Percentiles rank a stretch among this genome's conserved stretches.
phyloP scores from a whole-genome alignment of 2,888 invertebrate species.

The Tineola bisselliella region DNA sequence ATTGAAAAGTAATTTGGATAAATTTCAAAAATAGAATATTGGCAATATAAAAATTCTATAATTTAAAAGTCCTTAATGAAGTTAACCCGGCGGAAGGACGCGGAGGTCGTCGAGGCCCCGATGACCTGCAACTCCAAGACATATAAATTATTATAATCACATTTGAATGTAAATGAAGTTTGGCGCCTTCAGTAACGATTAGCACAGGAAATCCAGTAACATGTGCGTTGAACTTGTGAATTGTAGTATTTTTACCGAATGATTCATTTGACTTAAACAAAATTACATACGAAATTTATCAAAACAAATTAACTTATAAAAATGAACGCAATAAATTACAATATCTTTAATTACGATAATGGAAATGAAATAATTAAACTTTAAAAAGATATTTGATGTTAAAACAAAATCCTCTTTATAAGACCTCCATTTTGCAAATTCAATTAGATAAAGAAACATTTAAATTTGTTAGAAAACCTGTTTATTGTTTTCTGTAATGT shows the following conservation, averaged over 20 bases:
- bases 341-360: neutral
- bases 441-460: neutral
- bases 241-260: neutral
- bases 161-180: neutral
- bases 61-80: neutral
- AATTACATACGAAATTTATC: too few species aligned
- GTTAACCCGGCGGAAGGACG: conserved; percentile 2
- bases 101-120: neutral
- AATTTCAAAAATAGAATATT: neutral
- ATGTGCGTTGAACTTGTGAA: neutral
- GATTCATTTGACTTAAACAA: too few species aligned
- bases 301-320: too few species aligned
- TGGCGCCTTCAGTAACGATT: neutral
- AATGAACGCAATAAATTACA: too few species aligned
- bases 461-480: conserved; percentile 3
- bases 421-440: neutral
- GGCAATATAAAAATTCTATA: neutral
- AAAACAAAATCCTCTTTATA: too few species aligned
- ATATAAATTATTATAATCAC: conserved; percentile 6
- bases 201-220: neutral
- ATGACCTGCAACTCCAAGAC: neutral
- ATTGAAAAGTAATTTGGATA: too few species aligned
- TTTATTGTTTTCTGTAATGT: neutral
- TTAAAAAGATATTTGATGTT: neutral
- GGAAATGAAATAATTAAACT: neutral